Evolutionary conservation across 2,888 invertebrate genomes (phyloP).

Genomic region (Unio delphinus): DNA sequence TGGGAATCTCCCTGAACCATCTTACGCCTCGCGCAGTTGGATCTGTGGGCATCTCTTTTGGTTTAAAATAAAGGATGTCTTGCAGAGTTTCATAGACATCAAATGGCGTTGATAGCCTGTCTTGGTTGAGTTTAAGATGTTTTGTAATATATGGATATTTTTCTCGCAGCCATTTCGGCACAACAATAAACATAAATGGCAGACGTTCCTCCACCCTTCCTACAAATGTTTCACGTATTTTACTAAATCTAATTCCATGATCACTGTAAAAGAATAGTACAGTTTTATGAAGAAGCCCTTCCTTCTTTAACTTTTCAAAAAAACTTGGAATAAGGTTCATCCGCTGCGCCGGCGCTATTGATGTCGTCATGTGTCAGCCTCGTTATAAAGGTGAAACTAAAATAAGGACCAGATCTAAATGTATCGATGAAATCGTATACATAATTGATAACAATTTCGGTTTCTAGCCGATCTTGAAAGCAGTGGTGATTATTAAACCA

Average conservation of each 20-base stretch:
- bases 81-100: conserved; percentile 86
- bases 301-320: conserved; percentile 73
- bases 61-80: conserved; percentile 74
- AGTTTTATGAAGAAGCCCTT: conserved; percentile 47
- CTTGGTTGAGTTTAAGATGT: conserved; percentile 79
- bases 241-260: conserved; percentile 91
- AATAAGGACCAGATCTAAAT: conserved; percentile 78
- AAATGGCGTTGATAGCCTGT: conserved; percentile 83
- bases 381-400: conserved; percentile 88
- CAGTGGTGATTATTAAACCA: conserved; percentile 73
- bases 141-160: conserved; percentile 77
- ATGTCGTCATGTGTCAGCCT: conserved; percentile 88
- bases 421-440: conserved; percentile 74
- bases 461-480: conserved; percentile 80
- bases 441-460: conserved; percentile 78
- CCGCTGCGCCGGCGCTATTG: conserved; percentile 83
- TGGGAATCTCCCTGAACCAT: conserved; percentile 82
- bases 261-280: conserved; percentile 79
- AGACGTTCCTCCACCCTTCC: conserved; percentile 85
- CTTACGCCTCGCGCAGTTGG: conserved; percentile 72
- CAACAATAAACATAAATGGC: conserved; percentile 82
- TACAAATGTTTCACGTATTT: conserved; percentile 85
- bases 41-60: conserved; percentile 9
- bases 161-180: conserved; percentile 82
- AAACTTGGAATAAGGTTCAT: conserved; percentile 77